Conservation (phyloP, 2,113 vertebrate genomes). For the Mastomys natalensis region DNA sequence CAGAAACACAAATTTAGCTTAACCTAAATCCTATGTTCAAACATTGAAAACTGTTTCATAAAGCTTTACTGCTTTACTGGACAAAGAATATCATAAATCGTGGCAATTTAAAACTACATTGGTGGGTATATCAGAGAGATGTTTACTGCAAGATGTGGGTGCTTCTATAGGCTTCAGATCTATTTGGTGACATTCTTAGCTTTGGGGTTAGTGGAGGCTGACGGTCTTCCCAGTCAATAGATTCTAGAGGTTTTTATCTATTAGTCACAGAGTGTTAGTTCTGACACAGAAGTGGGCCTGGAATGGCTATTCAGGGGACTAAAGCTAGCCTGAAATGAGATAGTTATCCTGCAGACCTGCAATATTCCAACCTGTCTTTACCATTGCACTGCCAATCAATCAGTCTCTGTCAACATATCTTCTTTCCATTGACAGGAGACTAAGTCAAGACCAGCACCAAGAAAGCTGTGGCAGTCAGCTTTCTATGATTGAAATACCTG, state of each 20-base stretch:
- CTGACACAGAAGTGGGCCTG: not conserved
- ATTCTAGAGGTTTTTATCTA: not conserved
- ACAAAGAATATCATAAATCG: not conserved
- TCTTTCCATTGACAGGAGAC: not conserved
- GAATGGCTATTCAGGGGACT: not conserved
- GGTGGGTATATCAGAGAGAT: not conserved
- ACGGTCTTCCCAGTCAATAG: not conserved
- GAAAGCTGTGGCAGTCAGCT: not conserved
- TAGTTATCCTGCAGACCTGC: not conserved
- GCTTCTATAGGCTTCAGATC: not conserved
- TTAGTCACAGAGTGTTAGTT: not conserved
- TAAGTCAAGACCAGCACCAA: not conserved
- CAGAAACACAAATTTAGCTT: not conserved
- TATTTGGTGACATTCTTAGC: not conserved
- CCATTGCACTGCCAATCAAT: not conserved
- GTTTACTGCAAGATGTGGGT: not conserved
- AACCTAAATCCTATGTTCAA: not conserved
- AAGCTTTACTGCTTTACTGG: not conserved
- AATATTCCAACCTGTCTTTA: not conserved
- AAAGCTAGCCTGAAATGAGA: not conserved
- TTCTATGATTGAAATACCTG: not conserved
- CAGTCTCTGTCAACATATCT: not conserved
- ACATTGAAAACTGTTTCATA: not conserved
- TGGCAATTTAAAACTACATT: too few relatives aligned
- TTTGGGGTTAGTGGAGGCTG: not conserved